phyloP scores from a whole-genome alignment of 2,797 vertebrate species.

The Melanogrammus aeglefinus region DNA sequence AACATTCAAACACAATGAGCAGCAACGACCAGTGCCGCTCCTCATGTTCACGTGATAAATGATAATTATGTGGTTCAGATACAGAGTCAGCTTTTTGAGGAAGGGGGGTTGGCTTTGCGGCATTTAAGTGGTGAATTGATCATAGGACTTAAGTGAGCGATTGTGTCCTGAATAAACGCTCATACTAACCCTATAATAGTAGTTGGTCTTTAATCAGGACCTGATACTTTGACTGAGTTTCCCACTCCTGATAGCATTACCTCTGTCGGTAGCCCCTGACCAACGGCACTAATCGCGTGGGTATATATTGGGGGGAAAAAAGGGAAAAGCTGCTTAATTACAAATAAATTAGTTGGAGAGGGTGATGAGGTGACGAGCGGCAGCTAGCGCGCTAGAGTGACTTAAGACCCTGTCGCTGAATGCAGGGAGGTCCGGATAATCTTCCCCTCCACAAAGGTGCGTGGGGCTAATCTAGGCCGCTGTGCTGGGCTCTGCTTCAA shows the following conservation, averaged over 20 bases:
- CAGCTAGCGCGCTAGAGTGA: slow-evolving; percentile 72
- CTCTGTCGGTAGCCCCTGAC: too few species aligned
- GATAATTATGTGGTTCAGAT: not conserved
- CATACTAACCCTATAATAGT: too few species aligned
- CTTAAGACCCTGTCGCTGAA: slow-evolving; percentile 75
- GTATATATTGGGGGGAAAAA: not conserved
- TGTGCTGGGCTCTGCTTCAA: slow-evolving; percentile 72
- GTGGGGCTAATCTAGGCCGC: slow-evolving; percentile 73
- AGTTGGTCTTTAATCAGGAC: too few species aligned
- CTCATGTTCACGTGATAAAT: slow-evolving; percentile 24
- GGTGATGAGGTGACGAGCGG: slow-evolving; percentile 70
- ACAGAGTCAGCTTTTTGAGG: too few species aligned
- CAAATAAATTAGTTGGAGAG: slow-evolving; percentile 67
- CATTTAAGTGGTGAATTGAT: too few species aligned
- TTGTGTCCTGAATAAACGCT: too few species aligned
- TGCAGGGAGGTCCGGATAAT: slow-evolving; percentile 80
- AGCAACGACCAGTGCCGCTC: slow-evolving; percentile 11
- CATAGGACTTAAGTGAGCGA: too few species aligned
- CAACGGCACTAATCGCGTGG: too few species aligned
- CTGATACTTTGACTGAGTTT: too few species aligned
- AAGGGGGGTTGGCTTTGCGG: not conserved
- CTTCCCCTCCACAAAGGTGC: slow-evolving; percentile 76
- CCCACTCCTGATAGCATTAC: too few species aligned
- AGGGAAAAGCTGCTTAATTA: slow-evolving; percentile 74
- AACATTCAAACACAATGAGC: slow-evolving; percentile 58